phyloP scores from a whole-genome alignment of 2,113 vertebrate species.

The Barnardius zonarius region DNA sequence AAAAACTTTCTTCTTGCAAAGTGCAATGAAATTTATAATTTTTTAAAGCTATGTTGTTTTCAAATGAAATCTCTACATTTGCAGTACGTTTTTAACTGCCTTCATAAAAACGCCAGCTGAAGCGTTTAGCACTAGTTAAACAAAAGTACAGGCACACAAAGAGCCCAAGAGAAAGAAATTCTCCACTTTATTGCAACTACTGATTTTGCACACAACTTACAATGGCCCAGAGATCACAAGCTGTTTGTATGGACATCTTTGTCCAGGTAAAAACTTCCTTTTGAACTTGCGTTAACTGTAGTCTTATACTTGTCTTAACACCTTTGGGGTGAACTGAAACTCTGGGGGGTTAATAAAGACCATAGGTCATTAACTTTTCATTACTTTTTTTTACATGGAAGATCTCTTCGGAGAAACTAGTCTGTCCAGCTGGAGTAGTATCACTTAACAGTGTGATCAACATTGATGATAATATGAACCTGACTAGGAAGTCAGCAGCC shows the following conservation, averaged over 20 bases:
- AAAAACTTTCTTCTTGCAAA: neutral
- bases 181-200: neutral
- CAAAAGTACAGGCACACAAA: neutral
- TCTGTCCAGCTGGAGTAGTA: neutral
- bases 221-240: neutral
- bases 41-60: neutral
- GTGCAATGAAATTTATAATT: neutral
- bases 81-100: neutral
- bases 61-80: neutral
- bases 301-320: neutral
- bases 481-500: neutral
- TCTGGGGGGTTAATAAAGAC: neutral
- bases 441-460: neutral
- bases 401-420: neutral
- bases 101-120: neutral
- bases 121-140: neutral
- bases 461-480: neutral
- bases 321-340: neutral
- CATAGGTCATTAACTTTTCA: neutral
- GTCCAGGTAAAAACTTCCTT: neutral
- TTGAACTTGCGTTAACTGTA: neutral
- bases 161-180: neutral
- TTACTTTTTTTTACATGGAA: neutral
- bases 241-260: neutral
- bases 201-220: neutral